phyloP scores from a whole-genome alignment of 1,140 invertebrate genomes.

The Papilio machaon region DNA sequence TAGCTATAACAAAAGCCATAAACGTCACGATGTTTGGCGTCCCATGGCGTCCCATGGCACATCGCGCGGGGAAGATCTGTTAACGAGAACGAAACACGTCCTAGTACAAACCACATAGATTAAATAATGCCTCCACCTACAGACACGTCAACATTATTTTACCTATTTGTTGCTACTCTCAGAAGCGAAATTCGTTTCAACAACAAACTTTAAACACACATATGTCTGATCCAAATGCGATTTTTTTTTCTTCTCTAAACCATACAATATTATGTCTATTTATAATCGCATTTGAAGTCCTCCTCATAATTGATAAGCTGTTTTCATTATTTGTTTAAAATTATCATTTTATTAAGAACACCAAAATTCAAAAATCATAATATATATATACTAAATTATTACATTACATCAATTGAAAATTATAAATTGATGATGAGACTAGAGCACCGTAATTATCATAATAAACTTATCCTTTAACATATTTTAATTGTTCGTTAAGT shows the following conservation, averaged over 20 bases:
- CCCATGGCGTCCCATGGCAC: conserved; percentile 54
- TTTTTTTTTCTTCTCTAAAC: background rate
- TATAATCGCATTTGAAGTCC: no score
- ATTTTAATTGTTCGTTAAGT: background rate
- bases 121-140: conserved; percentile 27
- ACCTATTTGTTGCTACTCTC: background rate
- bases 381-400: no score
- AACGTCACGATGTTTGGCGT: conserved; percentile 77
- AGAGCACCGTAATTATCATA: no score
- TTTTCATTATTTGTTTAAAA: no score
- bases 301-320: no score
- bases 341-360: background rate
- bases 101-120: conserved; percentile 62
- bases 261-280: no score
- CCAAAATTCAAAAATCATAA: no score
- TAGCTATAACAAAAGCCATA: conserved; percentile 74
- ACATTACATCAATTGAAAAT: no score
- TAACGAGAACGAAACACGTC: conserved; percentile 75
- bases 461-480: background rate
- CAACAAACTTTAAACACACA: background rate
- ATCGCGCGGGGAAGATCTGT: conserved; percentile 67
- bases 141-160: conserved; percentile 24
- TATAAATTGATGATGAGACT: no score
- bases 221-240: background rate
- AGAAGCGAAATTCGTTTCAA: no score